These are phyloP conservation scores for Seladonia tumulorum DNA, from an alignment of 2,888 invertebrate species.

Conservation along the genomic window DNA sequence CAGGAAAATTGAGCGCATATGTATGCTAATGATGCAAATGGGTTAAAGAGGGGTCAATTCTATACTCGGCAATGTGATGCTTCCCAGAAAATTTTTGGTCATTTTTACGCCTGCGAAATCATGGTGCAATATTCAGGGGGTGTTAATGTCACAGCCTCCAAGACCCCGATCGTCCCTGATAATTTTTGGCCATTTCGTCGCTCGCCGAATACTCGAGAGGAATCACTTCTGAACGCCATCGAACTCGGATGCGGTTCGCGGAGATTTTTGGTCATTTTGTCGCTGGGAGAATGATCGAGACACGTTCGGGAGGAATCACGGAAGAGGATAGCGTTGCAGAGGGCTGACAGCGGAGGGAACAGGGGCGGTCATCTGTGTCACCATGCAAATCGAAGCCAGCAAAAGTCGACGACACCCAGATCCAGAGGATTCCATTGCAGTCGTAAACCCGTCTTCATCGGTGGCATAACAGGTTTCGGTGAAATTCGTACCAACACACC, in stretches of 20 bases:
- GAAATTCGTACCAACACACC: slow-evolving; percentile 69
- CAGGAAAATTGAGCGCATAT: no score
- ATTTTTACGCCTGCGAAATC: no score
- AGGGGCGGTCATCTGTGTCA: slow-evolving; percentile 58
- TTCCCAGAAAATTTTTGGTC: no score
- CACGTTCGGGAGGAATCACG: background rate
- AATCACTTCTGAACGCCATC: background rate
- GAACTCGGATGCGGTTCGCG: background rate
- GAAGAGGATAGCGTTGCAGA: background rate
- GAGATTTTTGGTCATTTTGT: background rate
- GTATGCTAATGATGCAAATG: no score
- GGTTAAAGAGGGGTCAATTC: no score
- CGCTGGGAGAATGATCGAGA: background rate
- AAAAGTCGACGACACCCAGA: slow-evolving; percentile 68
- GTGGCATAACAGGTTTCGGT: slow-evolving; percentile 74
- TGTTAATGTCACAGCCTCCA: no score
- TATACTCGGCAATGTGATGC: no score
- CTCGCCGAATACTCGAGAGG: background rate
- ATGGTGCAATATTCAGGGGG: no score
- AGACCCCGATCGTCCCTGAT: no score
- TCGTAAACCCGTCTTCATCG: slow-evolving; percentile 71
- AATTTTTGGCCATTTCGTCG: no score
- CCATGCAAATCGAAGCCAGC: slow-evolving; percentile 61
- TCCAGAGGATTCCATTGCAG: slow-evolving; percentile 63
- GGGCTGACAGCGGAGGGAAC: background rate